phyloP scores from a whole-genome alignment of 2,113 vertebrate genomes.

The Prionailurus viverrinus region DNA sequence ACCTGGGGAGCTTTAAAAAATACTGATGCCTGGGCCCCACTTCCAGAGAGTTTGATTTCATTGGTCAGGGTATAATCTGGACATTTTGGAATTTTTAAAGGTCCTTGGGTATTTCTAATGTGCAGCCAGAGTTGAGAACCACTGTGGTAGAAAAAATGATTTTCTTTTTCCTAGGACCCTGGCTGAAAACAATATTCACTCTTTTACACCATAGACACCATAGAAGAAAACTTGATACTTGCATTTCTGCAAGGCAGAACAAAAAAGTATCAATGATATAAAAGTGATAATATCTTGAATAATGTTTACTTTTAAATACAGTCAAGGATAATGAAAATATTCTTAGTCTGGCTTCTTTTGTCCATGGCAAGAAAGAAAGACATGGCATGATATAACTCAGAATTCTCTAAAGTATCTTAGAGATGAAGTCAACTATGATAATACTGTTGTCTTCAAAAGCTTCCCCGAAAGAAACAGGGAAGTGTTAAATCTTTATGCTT shows the following conservation, averaged over 20 bases:
- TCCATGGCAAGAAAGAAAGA: background rate
- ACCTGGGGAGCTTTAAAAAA: background rate
- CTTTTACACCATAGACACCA: background rate
- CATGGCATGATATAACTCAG: background rate
- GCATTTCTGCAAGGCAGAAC: background rate
- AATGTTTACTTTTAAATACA: background rate
- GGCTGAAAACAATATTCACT: background rate
- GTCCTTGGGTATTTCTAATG: slow-evolving; percentile 14
- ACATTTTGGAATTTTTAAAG: background rate
- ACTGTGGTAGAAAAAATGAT: background rate
- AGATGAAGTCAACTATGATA: background rate
- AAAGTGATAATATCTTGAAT: background rate
- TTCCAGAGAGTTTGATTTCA: slow-evolving; percentile 9
- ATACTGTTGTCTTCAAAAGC: background rate
- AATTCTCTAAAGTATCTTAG: slow-evolving; percentile 8
- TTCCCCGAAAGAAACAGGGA: background rate
- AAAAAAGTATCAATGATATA: background rate
- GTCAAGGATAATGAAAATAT: background rate
- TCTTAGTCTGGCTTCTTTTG: background rate
- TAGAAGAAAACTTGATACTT: background rate
- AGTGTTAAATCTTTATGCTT: background rate
- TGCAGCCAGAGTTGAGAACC: background rate
- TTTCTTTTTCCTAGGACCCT: background rate
- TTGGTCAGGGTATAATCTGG: background rate
- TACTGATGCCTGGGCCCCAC: background rate